phyloP scores from a whole-genome alignment of 2,113 vertebrate species.

The Blennius ocellaris region DNA sequence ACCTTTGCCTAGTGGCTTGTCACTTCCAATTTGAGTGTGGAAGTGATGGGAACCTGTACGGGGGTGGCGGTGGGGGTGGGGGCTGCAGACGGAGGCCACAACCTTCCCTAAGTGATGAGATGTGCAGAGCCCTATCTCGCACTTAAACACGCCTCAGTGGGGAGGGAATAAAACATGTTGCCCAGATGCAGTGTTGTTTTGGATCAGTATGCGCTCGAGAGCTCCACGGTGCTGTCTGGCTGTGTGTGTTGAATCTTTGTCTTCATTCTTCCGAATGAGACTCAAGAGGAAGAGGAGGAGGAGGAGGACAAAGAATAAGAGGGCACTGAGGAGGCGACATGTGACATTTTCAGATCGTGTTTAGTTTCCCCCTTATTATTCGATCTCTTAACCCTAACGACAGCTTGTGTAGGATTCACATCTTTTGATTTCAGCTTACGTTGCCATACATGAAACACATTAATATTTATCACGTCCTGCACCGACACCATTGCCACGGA shows the following conservation, averaged over 20 bases:
- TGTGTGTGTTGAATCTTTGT: constrained; percentile 53
- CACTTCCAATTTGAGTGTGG: constrained; percentile 79
- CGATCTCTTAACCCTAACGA: constrained; percentile 60
- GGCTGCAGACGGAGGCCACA: constrained; percentile 49
- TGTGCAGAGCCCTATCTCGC: constrained; percentile 58
- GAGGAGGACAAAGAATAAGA: constrained; percentile 1
- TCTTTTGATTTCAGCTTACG: constrained; percentile 48
- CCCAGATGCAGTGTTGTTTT: constrained; percentile 64
- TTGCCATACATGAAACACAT: constrained; percentile 36
- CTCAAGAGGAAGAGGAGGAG: constrained; percentile 3
- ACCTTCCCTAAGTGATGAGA: constrained; percentile 73
- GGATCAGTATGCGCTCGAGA: constrained; percentile 64
- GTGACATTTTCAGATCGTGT: constrained; percentile 75
- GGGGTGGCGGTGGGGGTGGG: background rate
- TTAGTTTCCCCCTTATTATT: constrained; percentile 46
- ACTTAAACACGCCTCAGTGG: constrained; percentile 56
- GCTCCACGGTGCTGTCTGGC: constrained; percentile 44
- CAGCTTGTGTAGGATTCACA: constrained; percentile 30
- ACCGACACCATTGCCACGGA: constrained; percentile 7
- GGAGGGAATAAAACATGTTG: constrained; percentile 46
- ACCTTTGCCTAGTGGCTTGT: constrained; percentile 80
- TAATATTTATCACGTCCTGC: constrained; percentile 57
- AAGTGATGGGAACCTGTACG: constrained; percentile 70
- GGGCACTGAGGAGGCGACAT: constrained; percentile 5
- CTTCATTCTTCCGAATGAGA: constrained; percentile 55